A percentile compares a stretch with the other conserved stretches of the same genome.
Evolutionary conservation across 2,797 vertebrate genomes (phyloP).

Genomic region (Alcedo atthis): DNA sequence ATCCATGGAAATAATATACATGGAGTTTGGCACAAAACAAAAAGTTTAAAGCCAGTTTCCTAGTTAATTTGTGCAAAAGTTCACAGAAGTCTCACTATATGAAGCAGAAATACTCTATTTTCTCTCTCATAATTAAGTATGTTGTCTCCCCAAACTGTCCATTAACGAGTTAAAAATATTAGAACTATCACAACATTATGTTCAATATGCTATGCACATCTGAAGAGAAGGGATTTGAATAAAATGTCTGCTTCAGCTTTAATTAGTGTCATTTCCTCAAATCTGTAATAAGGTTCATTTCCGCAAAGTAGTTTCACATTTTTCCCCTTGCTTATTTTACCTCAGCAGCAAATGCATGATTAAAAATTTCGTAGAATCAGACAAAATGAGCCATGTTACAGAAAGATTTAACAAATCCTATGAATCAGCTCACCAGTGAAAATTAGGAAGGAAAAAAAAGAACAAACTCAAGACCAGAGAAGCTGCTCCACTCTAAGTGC

Average conservation of each 20-base stretch:
- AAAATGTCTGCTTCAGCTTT: slow-evolving; percentile 30
- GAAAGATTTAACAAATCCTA: not conserved
- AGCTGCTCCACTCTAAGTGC: not conserved
- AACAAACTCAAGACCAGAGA: not conserved
- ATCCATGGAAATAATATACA: not conserved
- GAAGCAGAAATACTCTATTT: not conserved
- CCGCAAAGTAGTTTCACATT: not conserved
- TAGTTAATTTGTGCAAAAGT: not conserved
- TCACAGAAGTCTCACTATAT: not conserved
- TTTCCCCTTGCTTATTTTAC: slow-evolving; percentile 40
- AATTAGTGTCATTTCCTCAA: slow-evolving; percentile 46
- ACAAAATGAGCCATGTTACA: not conserved
- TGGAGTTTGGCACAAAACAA: not conserved
- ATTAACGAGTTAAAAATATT: not conserved
- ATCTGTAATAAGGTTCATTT: slow-evolving; percentile 43
- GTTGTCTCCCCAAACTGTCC: not conserved
- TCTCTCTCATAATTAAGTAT: not conserved
- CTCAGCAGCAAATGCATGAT: not conserved
- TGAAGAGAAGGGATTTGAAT: slow-evolving; percentile 16
- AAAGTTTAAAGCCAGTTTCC: not conserved
- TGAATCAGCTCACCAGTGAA: not conserved
- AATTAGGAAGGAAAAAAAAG: not conserved
- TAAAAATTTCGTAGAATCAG: not conserved
- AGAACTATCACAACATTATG: not conserved
- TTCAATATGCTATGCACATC: slow-evolving; percentile 15